Base-by-base conservation (phyloP, 2,888 invertebrate genomes). In the Drosophila robusta region DNA sequence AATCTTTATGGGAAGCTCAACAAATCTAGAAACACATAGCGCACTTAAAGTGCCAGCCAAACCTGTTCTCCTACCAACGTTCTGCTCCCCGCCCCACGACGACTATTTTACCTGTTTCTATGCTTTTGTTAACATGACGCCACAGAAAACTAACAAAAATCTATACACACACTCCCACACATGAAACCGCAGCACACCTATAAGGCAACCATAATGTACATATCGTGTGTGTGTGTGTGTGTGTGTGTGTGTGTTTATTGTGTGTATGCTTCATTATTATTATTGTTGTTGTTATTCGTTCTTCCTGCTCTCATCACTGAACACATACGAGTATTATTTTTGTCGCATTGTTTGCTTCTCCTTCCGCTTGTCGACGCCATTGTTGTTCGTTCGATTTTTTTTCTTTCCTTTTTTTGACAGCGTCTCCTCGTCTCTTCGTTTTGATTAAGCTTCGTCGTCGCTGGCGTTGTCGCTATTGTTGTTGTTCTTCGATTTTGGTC, bases 41-140 rank as follows among this genome's bases (percentile, higher is more conserved):
- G 49, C 51, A 44, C 72, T 71, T 76, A 51, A 77, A 75, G 75
- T 55, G 24, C 51, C 57, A 38, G 24, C 42, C 18, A 39, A 47
- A 49, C n/a, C 18, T 54, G 45, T 38, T 50, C 8, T 7, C 18
- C 34, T 44, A 52, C 39, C 50, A 58, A n/a, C 32, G 18, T 8
- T 2, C 4, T 50, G 7, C 6, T 9, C 16, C 29, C 18, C 11
- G 7, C 22, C 14, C 18, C 3, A 12, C 45, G 32, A 0, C 18
- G 52, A 56, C 52, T 62, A 38, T 60, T 46, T 54, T 56, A 51
- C 50, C 70, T 54, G 52, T 68, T 69, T 80, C 80, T 22, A 61
- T 75, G 84, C 80, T 80, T 86, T 86, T 82, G 82, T 87, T 77
- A 86, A 83, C 87, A 83, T 73, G 85, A 78, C 66, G 78, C 78